phyloP scores from a whole-genome alignment of 2,888 invertebrate genomes.

The Cosmopolites sordidus region DNA sequence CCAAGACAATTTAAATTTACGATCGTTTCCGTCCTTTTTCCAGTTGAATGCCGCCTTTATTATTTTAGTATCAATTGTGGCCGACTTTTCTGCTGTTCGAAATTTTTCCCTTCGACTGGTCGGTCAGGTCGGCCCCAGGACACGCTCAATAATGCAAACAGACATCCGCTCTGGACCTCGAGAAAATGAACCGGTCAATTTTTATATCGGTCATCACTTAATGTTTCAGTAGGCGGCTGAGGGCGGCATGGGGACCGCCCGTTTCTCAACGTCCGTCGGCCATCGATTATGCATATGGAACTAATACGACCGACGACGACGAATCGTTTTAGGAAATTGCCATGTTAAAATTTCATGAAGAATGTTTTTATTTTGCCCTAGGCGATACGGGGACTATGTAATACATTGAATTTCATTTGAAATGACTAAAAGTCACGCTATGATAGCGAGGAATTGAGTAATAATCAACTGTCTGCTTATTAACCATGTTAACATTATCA shows the following conservation, averaged over 20 bases:
- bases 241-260: background rate
- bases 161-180: background rate
- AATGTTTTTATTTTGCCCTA: conserved; percentile 2
- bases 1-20: conserved; percentile 11
- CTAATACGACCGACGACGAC: conserved; percentile 15
- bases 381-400: background rate
- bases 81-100: conserved; percentile 34
- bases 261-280: conserved; percentile 20
- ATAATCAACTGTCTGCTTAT: no score
- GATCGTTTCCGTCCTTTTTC: conserved; percentile 4
- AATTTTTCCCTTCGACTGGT: conserved; percentile 42
- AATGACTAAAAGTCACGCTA: no score
- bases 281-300: conserved; percentile 26
- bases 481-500: no score
- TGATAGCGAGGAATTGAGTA: no score
- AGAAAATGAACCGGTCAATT: conserved; percentile 45
- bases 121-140: background rate
- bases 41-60: conserved; percentile 28
- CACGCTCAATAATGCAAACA: conserved; percentile 41
- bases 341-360: conserved; percentile 10
- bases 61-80: conserved; percentile 41
- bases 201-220: conserved; percentile 33
- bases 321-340: conserved; percentile 18
- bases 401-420: no score
- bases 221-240: conserved; percentile 13